Percentiles rank a stretch among this genome's conserved stretches.
Conservation (phyloP, 2,113 vertebrate genomes). For the Ornithorhynchus anatinus region DNA sequence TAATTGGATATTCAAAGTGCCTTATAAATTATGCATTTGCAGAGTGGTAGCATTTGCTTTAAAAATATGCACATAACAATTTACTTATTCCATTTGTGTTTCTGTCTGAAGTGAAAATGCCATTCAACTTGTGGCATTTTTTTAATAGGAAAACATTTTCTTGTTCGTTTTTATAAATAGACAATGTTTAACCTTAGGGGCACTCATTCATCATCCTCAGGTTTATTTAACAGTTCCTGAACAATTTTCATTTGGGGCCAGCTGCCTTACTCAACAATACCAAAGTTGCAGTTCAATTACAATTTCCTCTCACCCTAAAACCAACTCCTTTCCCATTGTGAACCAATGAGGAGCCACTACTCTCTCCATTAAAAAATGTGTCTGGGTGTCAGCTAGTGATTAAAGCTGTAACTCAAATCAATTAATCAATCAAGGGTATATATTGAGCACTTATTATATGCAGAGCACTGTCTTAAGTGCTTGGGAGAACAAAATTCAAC, state of each 20-base stretch:
- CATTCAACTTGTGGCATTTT: neutral
- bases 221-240: neutral
- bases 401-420: too few species aligned
- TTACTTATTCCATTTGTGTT: neutral
- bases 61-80: neutral
- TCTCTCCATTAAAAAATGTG: too few species aligned
- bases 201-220: slow-evolving; percentile 32
- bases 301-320: neutral
- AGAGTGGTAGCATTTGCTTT: neutral
- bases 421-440: too few species aligned
- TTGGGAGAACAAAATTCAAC: too few species aligned
- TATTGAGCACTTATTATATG: too few species aligned
- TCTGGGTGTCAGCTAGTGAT: too few species aligned
- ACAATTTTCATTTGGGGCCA: neutral
- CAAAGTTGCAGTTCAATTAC: neutral
- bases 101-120: neutral
- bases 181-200: slow-evolving; percentile 6
- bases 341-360: too few species aligned
- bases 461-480: too few species aligned
- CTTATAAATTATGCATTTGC: neutral
- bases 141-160: slow-evolving; percentile 26
- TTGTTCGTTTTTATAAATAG: neutral
- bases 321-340: neutral
- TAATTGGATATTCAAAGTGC: neutral
- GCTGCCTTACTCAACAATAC: neutral